phyloP scores from a whole-genome alignment of 2,113 vertebrate genomes.

The Oceanodroma tethys region DNA sequence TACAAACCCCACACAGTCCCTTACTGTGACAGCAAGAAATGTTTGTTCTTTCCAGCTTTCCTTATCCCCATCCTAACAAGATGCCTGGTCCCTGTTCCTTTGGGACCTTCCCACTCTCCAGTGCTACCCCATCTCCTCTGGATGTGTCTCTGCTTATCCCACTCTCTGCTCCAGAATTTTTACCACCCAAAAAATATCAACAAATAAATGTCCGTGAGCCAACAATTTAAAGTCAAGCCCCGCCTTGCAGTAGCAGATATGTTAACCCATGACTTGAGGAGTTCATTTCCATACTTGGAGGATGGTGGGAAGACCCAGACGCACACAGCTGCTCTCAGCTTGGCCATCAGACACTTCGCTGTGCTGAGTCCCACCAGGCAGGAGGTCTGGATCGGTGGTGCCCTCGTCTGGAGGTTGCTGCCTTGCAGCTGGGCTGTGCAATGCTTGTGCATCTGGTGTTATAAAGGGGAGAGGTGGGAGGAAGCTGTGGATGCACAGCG shows the following conservation, averaged over 20 bases:
- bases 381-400: neutral
- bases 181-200: neutral
- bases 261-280: too few relatives aligned
- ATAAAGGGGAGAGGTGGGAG: neutral
- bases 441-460: neutral
- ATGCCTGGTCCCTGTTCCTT: neutral
- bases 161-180: neutral
- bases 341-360: neutral
- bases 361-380: neutral
- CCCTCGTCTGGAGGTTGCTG: neutral
- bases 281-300: neutral
- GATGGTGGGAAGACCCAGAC: neutral
- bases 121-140: neutral
- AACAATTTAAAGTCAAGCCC: neutral
- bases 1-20: neutral
- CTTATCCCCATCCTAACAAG: neutral
- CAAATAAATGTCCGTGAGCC: neutral
- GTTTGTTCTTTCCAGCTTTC: neutral
- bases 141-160: neutral
- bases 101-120: neutral
- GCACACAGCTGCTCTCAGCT: too few relatives aligned
- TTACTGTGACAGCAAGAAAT: neutral
- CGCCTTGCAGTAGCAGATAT: neutral
- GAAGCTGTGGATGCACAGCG: neutral
- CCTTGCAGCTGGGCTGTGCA: neutral